phyloP scores from a whole-genome alignment of 2,888 invertebrate species.

The Chymomyza caudatula region DNA sequence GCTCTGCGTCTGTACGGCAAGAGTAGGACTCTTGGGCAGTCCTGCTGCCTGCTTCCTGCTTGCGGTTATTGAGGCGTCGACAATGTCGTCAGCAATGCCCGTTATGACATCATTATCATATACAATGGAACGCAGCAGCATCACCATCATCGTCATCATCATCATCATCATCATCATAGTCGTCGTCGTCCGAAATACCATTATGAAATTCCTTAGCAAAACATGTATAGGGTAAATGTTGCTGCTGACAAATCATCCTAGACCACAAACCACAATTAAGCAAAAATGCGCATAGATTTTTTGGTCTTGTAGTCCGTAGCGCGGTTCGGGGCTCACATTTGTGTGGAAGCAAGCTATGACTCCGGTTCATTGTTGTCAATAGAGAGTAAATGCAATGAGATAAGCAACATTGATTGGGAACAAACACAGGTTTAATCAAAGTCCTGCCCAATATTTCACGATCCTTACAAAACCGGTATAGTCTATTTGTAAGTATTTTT shows the following conservation, averaged over 20 bases:
- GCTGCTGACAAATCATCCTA: conserved; percentile 8
- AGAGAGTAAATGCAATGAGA: no score
- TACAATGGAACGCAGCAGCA: not conserved
- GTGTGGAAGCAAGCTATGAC: no score
- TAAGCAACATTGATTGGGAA: no score
- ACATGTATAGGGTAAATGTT: not conserved
- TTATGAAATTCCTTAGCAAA: conserved; percentile 23
- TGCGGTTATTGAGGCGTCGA: not conserved
- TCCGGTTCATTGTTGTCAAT: no score
- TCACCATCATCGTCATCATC: not conserved
- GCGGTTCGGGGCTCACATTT: no score
- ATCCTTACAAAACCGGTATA: no score
- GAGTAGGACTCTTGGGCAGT: not conserved
- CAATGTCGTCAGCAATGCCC: not conserved
- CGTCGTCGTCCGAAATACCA: conserved; percentile 26
- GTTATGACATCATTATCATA: conserved; percentile 11
- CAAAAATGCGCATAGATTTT: not conserved
- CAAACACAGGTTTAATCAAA: no score
- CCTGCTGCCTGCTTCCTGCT: not conserved
- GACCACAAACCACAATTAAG: conserved; percentile 37
- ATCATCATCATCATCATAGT: not conserved
- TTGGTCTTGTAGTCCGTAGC: no score
- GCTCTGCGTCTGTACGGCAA: not conserved
- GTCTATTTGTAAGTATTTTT: no score
- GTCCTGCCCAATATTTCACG: no score